Evolutionary conservation across 1,140 invertebrate genomes (phyloP).

Genomic region (Fopius arisanus): DNA sequence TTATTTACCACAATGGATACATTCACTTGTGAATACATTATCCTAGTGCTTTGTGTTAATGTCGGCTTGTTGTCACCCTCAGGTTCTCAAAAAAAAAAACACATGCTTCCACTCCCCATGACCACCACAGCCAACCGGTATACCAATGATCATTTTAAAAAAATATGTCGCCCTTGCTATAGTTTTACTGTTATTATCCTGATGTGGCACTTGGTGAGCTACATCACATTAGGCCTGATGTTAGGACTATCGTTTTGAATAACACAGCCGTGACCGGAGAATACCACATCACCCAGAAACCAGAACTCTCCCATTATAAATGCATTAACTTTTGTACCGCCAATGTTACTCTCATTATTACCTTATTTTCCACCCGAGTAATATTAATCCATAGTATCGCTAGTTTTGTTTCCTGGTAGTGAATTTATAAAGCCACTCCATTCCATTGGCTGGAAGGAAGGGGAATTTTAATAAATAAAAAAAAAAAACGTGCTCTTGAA

Average conservation of each 20-base stretch:
- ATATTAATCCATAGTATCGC: background rate
- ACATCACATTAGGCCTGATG: conserved; percentile 27
- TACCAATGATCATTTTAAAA: conserved; percentile 54
- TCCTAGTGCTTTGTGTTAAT: background rate
- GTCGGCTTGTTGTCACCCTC: background rate
- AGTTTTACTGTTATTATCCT: conserved; percentile 31
- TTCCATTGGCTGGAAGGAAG: background rate
- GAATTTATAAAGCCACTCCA: conserved; percentile 1
- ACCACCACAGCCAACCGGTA: conserved; percentile 40
- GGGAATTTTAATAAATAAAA: background rate
- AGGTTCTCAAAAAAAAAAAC: background rate
- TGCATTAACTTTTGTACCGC: conserved; percentile 49
- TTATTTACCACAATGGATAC: conserved; percentile 27
- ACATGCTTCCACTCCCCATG: background rate
- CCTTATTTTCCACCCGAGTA: background rate
- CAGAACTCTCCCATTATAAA: conserved; percentile 54
- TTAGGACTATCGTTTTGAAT: conserved; percentile 14
- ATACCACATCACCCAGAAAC: conserved; percentile 32
- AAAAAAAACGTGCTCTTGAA: background rate
- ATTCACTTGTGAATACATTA: conserved; percentile 7
- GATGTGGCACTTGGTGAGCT: background rate
- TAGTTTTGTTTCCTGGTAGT: background rate
- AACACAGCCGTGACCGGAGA: conserved; percentile 47
- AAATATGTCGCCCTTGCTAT: conserved; percentile 50
- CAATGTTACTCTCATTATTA: background rate